phyloP scores from a whole-genome alignment of 2,797 vertebrate genomes.

The Manis crassicaudata region DNA sequence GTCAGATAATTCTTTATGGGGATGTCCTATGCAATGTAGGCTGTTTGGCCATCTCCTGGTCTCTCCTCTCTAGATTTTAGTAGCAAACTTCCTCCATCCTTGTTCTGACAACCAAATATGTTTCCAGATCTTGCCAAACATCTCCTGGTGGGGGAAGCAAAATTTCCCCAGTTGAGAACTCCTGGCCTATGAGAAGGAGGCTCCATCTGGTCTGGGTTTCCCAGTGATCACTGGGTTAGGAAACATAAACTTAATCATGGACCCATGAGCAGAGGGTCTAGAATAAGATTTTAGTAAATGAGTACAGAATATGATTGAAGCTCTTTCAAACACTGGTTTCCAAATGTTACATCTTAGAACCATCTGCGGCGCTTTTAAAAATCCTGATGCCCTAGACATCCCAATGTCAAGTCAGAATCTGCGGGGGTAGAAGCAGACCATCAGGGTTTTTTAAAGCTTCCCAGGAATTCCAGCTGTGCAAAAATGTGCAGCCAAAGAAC shows the following conservation, averaged over 20 bases:
- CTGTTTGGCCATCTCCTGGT: background rate
- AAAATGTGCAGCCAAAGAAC: background rate
- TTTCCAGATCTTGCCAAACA: background rate
- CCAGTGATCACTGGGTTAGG: background rate
- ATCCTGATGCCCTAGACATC: background rate
- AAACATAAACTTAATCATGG: background rate
- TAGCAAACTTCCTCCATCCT: background rate
- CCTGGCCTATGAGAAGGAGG: background rate
- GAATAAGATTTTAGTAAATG: background rate
- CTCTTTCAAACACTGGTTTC: background rate
- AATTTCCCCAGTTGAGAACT: background rate
- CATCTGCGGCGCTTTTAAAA: background rate
- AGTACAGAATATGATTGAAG: background rate
- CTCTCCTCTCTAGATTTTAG: background rate
- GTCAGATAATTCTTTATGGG: background rate
- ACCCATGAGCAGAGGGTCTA: background rate
- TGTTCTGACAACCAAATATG: background rate
- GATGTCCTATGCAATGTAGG: background rate
- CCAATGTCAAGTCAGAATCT: background rate
- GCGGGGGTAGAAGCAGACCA: background rate
- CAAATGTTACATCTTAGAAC: background rate
- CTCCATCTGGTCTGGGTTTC: background rate
- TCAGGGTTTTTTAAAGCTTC: background rate
- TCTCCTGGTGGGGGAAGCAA: background rate
- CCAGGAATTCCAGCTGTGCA: background rate